Evolutionary conservation across 2,888 invertebrate species (phyloP).

Genomic region (Apamea crenata): DNA sequence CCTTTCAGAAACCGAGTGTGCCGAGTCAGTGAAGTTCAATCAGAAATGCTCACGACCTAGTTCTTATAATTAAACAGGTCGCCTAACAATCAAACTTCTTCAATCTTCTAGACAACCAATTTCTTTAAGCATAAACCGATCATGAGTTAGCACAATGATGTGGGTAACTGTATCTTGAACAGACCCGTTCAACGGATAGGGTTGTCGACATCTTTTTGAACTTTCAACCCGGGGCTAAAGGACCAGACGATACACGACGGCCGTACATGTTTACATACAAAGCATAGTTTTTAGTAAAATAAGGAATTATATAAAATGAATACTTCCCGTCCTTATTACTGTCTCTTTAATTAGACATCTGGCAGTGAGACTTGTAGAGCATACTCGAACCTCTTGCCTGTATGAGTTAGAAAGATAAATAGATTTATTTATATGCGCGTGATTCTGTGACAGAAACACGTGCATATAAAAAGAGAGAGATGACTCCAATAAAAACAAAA

Average conservation of each 20-base stretch:
- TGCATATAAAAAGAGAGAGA: too few species aligned
- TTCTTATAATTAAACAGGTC: not conserved
- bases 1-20: not conserved
- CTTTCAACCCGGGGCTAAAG: slow-evolving; percentile 2
- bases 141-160: slow-evolving; percentile 60
- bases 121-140: slow-evolving; percentile 67
- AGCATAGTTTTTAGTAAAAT: too few species aligned
- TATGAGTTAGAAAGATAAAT: not conserved
- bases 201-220: slow-evolving; percentile 41
- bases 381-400: not conserved
- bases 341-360: not conserved
- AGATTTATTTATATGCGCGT: too few species aligned
- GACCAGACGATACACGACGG: not conserved
- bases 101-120: slow-evolving; percentile 22
- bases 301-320: not conserved
- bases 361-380: not conserved
- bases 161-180: slow-evolving; percentile 62
- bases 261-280: not conserved
- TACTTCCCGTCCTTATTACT: not conserved
- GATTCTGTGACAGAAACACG: too few species aligned
- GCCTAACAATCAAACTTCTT: not conserved
- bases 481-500: too few species aligned
- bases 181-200: slow-evolving; percentile 45
- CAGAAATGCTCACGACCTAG: not conserved
- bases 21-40: not conserved